Evolutionary conservation across 2,888 invertebrate species (phyloP), one percentile per base, ranked within the genome.

Genomic region (Cantharis flavilabris): DNA sequence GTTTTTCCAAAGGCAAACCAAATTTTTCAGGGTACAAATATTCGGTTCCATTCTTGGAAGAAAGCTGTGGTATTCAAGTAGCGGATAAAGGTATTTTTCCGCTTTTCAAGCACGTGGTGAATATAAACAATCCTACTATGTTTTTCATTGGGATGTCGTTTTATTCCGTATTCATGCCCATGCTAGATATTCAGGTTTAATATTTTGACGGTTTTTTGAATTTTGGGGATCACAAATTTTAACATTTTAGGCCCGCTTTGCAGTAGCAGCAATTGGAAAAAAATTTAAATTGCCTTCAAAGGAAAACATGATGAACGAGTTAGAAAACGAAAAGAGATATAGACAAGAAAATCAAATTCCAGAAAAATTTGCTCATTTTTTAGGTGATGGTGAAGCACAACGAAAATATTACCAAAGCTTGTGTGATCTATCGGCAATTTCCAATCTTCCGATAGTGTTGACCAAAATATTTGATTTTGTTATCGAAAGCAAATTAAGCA

Each of bases 41-140:
- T 82, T 81, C 82, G 28, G 91, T 89, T 83, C 90, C 91, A 13
- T 91, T 91, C 84, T 85, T 92, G 65, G 84, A 78, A 72, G 86
- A 90, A 16, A 91, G 92, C 4, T 95, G 96, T 86, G 92, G 91
- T 3, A 90, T 97, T 70, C 88, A 87, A 20, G 93, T 96, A 3
- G 93, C 71, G 11, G 92, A 95, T 76, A 95, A 96, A 86, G 94
- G 93, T 89, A 94, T 97, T n/a, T 92, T 92, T 83, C 94, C 95
- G 0, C 90, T 97, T 0, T 97, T 95, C 90, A 96, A 96, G 85
- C 97, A 98, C 86, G 88, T 97, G 72, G 91, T 98, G 62, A 95
- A 97, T 86, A 94, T 95, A 70, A 90, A 93, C 79, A 92, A 94
- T 83, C 96, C 97, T 1, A 92, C 93, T 11, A 93, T 98, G 91